These are phyloP conservation scores for Toxostoma redivivum DNA, from an alignment of 2,113 vertebrate species.

Conservation along the genomic window DNA sequence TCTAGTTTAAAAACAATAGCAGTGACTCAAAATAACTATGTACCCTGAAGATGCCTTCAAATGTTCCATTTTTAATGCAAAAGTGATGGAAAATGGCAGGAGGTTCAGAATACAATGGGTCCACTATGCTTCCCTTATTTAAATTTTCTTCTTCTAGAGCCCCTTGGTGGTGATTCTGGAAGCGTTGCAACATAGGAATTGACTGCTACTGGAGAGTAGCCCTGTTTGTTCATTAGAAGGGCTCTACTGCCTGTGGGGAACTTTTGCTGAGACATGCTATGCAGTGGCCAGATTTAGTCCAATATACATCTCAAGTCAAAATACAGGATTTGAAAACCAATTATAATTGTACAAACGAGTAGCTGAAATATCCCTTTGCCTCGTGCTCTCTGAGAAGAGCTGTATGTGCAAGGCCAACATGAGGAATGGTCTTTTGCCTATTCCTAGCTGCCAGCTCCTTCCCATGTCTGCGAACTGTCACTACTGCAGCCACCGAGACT, in stretches of 20 bases:
- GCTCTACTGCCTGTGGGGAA: neutral
- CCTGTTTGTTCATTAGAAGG: neutral
- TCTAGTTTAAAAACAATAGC: neutral
- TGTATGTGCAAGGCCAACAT: neutral
- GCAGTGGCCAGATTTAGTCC: neutral
- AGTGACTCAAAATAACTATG: neutral
- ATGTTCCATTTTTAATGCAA: neutral
- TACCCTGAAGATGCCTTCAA: neutral
- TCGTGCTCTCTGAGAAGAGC: neutral
- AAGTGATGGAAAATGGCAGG: neutral
- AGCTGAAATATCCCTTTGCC: neutral
- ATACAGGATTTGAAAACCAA: neutral
- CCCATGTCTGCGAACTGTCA: rapidly evolving
- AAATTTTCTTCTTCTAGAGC: neutral
- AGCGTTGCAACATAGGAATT: neutral
- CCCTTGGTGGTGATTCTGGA: neutral
- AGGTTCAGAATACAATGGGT: neutral
- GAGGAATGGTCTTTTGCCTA: neutral
- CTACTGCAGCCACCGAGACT: neutral
- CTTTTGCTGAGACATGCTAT: neutral
- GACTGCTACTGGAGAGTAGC: neutral
- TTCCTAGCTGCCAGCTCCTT: neutral
- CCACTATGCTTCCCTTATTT: neutral
- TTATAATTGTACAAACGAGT: neutral
- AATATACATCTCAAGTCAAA: neutral